Conservation (phyloP, 1,140 invertebrate genomes). For the Apis florea region DNA sequence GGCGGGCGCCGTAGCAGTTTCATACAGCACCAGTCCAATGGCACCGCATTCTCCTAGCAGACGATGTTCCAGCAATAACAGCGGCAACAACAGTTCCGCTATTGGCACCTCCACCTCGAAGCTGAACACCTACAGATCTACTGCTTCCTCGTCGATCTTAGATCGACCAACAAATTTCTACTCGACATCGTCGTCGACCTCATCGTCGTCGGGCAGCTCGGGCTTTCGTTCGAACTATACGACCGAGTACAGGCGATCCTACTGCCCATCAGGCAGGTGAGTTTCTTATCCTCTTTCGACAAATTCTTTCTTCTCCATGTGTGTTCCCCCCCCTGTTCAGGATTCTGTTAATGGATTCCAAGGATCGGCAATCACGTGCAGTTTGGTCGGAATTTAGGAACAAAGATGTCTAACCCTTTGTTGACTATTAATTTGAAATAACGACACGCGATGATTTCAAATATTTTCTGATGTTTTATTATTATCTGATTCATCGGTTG, state of each 20-base stretch:
- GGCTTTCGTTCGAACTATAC: constrained; percentile 47
- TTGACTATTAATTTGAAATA: background rate
- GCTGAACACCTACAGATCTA: constrained; percentile 63
- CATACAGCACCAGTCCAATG: constrained; percentile 75
- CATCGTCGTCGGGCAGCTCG: constrained; percentile 44
- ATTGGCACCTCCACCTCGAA: constrained; percentile 59
- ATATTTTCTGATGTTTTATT: background rate
- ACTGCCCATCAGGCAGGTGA: constrained; percentile 57
- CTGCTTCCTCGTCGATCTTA: constrained; percentile 52
- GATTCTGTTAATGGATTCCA: background rate
- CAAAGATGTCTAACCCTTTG: background rate
- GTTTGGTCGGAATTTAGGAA: background rate
- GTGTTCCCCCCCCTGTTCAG: no score
- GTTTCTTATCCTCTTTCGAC: background rate
- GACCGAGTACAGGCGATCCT: constrained; percentile 60
- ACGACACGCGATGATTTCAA: background rate
- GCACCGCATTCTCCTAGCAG: constrained; percentile 74
- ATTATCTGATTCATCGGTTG: no score
- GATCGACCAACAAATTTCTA: constrained; percentile 64
- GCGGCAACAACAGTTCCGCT: constrained; percentile 56
- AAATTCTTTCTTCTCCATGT: background rate
- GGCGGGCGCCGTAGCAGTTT: constrained; percentile 75
- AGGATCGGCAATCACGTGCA: constrained; percentile 41
- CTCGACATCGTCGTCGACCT: constrained; percentile 49
- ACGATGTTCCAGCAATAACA: constrained; percentile 68